Percentiles rank a stretch among this genome's conserved stretches.
Evolutionary conservation across 2,888 invertebrate genomes (phyloP).

Genomic region (Trichacis sp.): DNA sequence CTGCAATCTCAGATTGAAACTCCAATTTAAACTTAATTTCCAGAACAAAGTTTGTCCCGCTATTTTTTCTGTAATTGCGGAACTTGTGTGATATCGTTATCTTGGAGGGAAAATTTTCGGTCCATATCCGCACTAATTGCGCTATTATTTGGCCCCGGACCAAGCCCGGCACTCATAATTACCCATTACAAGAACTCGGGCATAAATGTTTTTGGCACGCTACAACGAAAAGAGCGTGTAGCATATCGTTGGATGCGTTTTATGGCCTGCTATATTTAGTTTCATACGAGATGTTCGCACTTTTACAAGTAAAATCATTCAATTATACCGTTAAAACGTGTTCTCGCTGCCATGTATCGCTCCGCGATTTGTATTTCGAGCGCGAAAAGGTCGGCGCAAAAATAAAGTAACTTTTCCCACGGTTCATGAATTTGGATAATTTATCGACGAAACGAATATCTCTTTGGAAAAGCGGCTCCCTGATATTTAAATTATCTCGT

Average conservation of each 20-base stretch:
- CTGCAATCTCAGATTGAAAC: no score
- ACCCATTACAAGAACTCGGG: slow-evolving; percentile 20
- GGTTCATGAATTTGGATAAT: no score
- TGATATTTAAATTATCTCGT: not conserved
- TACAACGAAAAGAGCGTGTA: slow-evolving; percentile 11
- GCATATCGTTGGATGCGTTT: slow-evolving; percentile 9
- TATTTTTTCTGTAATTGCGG: no score
- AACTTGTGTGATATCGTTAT: no score
- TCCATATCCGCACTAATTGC: slow-evolving; percentile 28
- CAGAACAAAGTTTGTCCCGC: no score
- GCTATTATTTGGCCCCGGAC: slow-evolving; percentile 32
- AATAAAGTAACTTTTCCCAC: no score
- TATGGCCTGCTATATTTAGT: not conserved
- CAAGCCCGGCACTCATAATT: slow-evolving; percentile 36
- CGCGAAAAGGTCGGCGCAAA: no score
- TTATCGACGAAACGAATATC: no score
- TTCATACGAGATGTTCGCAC: not conserved
- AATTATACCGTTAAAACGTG: not conserved
- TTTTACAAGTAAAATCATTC: not conserved
- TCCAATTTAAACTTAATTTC: no score
- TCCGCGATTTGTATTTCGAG: no score
- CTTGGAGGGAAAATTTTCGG: not conserved
- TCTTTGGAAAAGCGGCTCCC: no score
- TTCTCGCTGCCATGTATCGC: no score
- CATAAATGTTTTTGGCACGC: slow-evolving; percentile 29